These are phyloP conservation scores for Erythrocebus patas DNA, from an alignment of 2,113 vertebrate genomes.

Conservation along the genomic window DNA sequence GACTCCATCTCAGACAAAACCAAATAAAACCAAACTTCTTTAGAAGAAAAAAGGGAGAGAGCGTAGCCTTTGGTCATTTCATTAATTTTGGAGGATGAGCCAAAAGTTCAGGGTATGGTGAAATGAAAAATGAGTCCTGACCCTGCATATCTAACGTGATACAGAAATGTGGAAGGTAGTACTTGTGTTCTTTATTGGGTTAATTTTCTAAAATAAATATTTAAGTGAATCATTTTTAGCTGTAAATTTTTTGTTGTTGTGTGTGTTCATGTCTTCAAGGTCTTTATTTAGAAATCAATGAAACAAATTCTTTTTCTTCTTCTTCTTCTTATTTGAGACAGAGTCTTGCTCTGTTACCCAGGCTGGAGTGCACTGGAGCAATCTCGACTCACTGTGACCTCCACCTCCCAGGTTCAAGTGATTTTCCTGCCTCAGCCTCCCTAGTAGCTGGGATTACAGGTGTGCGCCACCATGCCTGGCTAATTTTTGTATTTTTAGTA, in stretches of 20 bases:
- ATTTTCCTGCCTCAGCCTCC: no score
- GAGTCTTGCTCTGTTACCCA: no score
- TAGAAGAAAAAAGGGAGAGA: neutral
- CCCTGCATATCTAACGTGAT: neutral
- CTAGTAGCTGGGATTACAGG: no score
- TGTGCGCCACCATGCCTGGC: no score
- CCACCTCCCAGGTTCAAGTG: no score
- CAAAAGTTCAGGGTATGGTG: neutral
- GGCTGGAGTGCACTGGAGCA: no score
- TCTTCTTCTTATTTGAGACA: no score
- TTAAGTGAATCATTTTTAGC: neutral
- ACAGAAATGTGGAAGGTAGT: neutral
- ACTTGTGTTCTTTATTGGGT: neutral
- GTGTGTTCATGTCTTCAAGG: neutral
- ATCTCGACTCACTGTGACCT: no score
- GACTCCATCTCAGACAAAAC: no score
- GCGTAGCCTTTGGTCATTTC: neutral
- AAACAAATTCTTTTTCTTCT: neutral
- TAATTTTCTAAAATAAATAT: neutral
- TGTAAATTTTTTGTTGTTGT: neutral
- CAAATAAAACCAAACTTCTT: neutral
- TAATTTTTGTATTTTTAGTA: no score
- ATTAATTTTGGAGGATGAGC: neutral
- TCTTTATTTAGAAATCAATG: constrained; percentile 17
- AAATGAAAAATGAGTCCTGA: neutral